Conservation (phyloP, 2,888 invertebrate species). For the Hirtodrosophila trivittata region DNA sequence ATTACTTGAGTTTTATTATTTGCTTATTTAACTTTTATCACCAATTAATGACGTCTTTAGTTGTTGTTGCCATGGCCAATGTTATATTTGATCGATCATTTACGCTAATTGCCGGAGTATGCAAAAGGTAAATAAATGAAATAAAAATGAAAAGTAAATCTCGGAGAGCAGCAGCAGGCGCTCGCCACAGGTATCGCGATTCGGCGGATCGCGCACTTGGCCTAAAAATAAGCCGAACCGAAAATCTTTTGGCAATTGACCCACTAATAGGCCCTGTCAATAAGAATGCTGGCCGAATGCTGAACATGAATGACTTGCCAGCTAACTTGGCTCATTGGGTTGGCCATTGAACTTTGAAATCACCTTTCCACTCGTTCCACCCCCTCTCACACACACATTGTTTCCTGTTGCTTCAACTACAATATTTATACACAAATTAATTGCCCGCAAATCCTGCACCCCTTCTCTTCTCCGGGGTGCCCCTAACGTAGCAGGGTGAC, state of each 20-base stretch:
- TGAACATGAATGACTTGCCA: conserved; percentile 44
- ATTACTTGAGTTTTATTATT: conserved; percentile 71
- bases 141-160: conserved; percentile 28
- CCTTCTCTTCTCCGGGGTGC: conserved; percentile 2
- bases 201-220: conserved; percentile 40
- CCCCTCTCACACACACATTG: conserved; percentile 1
- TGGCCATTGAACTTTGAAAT: conserved; percentile 68
- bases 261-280: conserved; percentile 77
- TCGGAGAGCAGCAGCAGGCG: too few relatives aligned
- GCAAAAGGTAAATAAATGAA: conserved; percentile 38
- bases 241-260: conserved; percentile 66
- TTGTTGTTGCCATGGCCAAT: conserved; percentile 39
- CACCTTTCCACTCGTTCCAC: not conserved
- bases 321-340: conserved; percentile 2
- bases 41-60: conserved; percentile 59
- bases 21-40: conserved; percentile 81
- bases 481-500: conserved; percentile 15
- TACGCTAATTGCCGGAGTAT: conserved; percentile 72
- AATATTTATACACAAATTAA: conserved; percentile 74
- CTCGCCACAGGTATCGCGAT: too few relatives aligned
- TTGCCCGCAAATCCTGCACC: conserved; percentile 83
- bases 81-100: conserved; percentile 62
- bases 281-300: conserved; percentile 38
- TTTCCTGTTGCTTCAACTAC: conserved; percentile 64
- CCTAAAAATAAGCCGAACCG: conserved; percentile 51